phyloP scores from a whole-genome alignment of 1,140 invertebrate species.

The Neodiprion pinetum region DNA sequence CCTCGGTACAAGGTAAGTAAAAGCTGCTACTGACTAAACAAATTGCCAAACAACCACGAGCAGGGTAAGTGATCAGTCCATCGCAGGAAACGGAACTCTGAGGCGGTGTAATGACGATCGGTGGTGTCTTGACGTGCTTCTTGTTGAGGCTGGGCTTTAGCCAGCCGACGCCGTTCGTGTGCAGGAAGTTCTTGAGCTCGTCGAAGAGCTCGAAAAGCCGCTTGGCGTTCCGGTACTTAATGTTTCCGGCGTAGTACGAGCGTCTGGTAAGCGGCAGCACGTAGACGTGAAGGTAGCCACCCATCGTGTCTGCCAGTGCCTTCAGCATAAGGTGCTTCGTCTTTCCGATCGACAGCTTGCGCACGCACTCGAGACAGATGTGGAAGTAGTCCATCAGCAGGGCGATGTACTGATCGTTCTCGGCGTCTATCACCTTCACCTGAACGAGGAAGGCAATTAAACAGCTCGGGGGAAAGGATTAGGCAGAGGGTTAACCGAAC shows the following conservation, averaged over 20 bases:
- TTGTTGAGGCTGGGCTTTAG: slow-evolving; percentile 52
- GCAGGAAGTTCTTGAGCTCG: slow-evolving; percentile 62
- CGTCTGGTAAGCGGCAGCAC: slow-evolving; percentile 64
- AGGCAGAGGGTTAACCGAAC: too few relatives aligned
- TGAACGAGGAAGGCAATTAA: slow-evolving; percentile 15
- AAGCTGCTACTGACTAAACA: background rate
- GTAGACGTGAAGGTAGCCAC: slow-evolving; percentile 64
- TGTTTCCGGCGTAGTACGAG: slow-evolving; percentile 68
- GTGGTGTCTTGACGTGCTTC: slow-evolving; percentile 45
- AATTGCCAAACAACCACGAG: slow-evolving; percentile 25
- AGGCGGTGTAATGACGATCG: slow-evolving; percentile 36
- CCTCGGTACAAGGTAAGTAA: background rate
- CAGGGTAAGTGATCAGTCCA: slow-evolving; percentile 41
- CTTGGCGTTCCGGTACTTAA: slow-evolving; percentile 62
- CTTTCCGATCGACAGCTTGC: slow-evolving; percentile 52
- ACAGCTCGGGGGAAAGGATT: too few relatives aligned
- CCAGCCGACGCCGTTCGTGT: slow-evolving; percentile 68
- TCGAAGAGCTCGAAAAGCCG: slow-evolving; percentile 64
- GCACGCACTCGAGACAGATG: slow-evolving; percentile 57
- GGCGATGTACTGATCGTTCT: slow-evolving; percentile 46
- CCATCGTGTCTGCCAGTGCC: slow-evolving; percentile 63
- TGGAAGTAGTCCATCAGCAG: slow-evolving; percentile 62
- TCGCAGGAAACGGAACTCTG: slow-evolving; percentile 37
- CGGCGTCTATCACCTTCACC: slow-evolving; percentile 40
- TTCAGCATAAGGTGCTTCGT: slow-evolving; percentile 61